These are phyloP conservation scores for Trichopoda pennipes DNA, from an alignment of 2,888 invertebrate genomes.

Conservation along the genomic window DNA sequence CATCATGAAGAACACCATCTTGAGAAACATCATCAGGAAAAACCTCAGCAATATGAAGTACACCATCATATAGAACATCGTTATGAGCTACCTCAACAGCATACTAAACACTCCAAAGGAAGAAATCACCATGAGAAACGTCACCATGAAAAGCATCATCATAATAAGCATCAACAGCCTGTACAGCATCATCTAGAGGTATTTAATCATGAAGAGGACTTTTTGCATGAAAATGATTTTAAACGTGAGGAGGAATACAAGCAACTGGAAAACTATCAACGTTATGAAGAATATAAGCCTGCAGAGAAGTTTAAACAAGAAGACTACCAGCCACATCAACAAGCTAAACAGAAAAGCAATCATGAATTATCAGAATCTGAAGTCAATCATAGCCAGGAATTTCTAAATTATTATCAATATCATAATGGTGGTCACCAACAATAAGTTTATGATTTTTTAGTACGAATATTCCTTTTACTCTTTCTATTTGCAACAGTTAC, in stretches of 20 bases:
- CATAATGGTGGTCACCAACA: slow-evolving; percentile 6
- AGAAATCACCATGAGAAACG: too few species aligned
- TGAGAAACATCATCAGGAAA: too few species aligned
- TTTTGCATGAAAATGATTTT: slow-evolving; percentile 69
- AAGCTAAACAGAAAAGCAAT: slow-evolving; percentile 16
- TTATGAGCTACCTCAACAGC: too few species aligned
- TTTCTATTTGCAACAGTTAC: slow-evolving; percentile 34
- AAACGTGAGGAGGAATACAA: slow-evolving; percentile 70
- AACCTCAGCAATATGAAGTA: too few species aligned
- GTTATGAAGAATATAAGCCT: slow-evolving; percentile 70
- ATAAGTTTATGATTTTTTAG: slow-evolving; percentile 30
- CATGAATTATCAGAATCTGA: slow-evolving; percentile 29
- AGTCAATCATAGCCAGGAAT: slow-evolving; percentile 28
- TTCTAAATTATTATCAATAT: slow-evolving; percentile 10
- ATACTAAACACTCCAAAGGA: too few species aligned
- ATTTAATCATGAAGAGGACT: too few species aligned
- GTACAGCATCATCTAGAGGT: too few species aligned
- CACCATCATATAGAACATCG: too few species aligned
- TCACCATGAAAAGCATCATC: slow-evolving; percentile 70
- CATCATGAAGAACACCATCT: slow-evolving; percentile 70
- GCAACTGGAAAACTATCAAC: slow-evolving; percentile 72
- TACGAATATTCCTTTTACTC: slow-evolving; percentile 5
- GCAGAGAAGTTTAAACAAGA: slow-evolving; percentile 69
- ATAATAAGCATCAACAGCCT: slow-evolving; percentile 22
- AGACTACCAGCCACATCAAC: slow-evolving; percentile 7